These are phyloP conservation scores for Oreochromis mossambicus DNA, from an alignment of 2,797 vertebrate genomes.

Conservation along the genomic window DNA sequence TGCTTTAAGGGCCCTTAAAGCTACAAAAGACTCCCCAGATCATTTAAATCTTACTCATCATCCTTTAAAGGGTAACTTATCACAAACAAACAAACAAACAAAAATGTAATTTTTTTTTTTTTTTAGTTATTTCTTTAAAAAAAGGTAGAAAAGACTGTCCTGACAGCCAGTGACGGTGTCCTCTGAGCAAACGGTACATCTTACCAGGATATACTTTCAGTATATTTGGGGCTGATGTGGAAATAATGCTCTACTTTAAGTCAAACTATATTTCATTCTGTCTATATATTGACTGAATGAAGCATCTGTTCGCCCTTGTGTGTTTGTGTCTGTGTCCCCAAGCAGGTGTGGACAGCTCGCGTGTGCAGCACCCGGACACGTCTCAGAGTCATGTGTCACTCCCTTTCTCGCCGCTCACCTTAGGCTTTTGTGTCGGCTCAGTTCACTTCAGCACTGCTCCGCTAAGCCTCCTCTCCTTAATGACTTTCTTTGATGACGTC, in stretches of 20 bases:
- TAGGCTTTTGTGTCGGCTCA: not conserved
- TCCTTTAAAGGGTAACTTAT: not conserved
- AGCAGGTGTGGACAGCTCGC: not conserved
- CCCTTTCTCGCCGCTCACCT: not conserved
- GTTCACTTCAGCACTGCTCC: not conserved
- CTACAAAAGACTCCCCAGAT: not conserved
- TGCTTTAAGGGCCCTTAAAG: not conserved
- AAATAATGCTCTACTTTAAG: not conserved
- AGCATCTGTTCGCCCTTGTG: not conserved
- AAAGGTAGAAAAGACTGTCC: not conserved
- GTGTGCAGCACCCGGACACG: not conserved
- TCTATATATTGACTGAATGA: not conserved
- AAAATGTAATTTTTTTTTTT: not conserved
- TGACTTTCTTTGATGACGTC: constrained; percentile 52
- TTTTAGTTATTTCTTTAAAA: not conserved
- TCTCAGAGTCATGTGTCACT: not conserved
- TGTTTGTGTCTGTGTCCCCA: not conserved
- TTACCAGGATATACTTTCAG: not conserved
- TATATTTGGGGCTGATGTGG: not conserved
- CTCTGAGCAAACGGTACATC: not conserved
- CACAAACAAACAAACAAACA: not conserved
- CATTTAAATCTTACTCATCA: fast-evolving
- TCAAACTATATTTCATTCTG: not conserved
- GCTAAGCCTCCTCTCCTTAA: not conserved
- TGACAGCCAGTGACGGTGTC: not conserved